These are phyloP conservation scores for Gymnothorax javanicus DNA, from an alignment of 2,797 vertebrate species.

Conservation along the genomic window DNA sequence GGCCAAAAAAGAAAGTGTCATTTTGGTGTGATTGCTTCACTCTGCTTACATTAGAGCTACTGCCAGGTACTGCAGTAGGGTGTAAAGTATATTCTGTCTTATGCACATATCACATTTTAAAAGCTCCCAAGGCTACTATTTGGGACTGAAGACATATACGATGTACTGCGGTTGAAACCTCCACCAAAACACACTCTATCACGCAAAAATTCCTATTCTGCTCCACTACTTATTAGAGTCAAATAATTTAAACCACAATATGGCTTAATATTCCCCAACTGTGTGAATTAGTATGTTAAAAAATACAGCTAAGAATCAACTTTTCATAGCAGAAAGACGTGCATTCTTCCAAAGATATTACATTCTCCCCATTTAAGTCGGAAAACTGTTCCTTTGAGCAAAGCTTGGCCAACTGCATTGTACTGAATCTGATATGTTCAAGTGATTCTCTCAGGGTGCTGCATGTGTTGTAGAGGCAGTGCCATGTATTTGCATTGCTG, in stretches of 20 bases:
- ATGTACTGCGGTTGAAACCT: background rate
- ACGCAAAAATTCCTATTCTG: background rate
- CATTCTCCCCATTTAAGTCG: slow-evolving; percentile 69
- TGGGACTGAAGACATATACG: too few species aligned
- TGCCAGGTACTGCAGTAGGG: too few species aligned
- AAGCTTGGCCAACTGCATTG: slow-evolving; percentile 97
- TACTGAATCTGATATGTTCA: slow-evolving; percentile 83
- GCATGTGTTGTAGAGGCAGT: background rate
- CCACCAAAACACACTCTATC: background rate
- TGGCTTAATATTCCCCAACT: background rate
- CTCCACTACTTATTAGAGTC: background rate
- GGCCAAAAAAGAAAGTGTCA: too few species aligned
- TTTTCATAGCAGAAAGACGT: background rate
- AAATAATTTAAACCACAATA: background rate
- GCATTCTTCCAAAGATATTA: background rate
- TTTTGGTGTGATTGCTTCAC: too few species aligned
- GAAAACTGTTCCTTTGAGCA: slow-evolving; percentile 92
- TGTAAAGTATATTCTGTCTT: too few species aligned
- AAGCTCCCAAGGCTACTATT: too few species aligned
- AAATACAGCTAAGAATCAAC: background rate
- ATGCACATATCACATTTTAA: too few species aligned
- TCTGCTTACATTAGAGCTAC: too few species aligned
- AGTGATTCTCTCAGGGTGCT: background rate
- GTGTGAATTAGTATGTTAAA: background rate
- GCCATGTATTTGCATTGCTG: background rate